phyloP scores from a whole-genome alignment of 2,113 vertebrate species.

The Anthoscopus minutus region DNA sequence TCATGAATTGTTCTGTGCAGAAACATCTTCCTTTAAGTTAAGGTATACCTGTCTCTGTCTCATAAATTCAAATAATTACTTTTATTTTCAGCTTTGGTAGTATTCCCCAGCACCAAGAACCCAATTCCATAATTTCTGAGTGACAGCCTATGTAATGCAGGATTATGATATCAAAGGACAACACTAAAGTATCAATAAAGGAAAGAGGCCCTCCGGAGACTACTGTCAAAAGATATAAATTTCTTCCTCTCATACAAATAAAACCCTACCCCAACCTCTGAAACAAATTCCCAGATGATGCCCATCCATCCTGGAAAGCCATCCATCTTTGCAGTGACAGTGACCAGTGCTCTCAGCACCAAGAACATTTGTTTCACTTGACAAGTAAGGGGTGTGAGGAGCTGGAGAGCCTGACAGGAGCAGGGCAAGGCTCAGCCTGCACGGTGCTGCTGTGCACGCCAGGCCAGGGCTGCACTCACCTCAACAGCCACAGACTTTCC shows the following conservation, averaged over 20 bases:
- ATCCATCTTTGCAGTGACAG: background rate
- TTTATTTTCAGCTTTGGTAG: background rate
- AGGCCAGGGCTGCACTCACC: background rate
- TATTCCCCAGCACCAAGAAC: background rate
- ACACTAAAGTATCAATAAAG: conserved; percentile 16
- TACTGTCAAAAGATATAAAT: conserved; percentile 32
- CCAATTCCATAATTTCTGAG: background rate
- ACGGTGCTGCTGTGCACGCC: fast-evolving
- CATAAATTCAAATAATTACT: background rate
- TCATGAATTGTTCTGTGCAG: background rate
- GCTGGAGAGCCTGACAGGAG: background rate
- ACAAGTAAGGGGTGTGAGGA: background rate
- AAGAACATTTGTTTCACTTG: background rate
- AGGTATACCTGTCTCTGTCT: background rate
- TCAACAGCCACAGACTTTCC: background rate
- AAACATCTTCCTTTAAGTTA: background rate
- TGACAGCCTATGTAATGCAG: conserved; percentile 12
- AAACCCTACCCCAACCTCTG: background rate
- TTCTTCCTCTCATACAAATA: background rate
- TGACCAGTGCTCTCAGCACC: background rate
- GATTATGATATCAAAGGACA: conserved; percentile 38
- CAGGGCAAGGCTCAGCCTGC: too few relatives aligned
- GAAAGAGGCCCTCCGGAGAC: background rate
- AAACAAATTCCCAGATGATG: conserved; percentile 5
- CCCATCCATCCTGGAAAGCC: background rate